phyloP scores from a whole-genome alignment of 2,113 vertebrate species.

The Cygnus atratus region DNA sequence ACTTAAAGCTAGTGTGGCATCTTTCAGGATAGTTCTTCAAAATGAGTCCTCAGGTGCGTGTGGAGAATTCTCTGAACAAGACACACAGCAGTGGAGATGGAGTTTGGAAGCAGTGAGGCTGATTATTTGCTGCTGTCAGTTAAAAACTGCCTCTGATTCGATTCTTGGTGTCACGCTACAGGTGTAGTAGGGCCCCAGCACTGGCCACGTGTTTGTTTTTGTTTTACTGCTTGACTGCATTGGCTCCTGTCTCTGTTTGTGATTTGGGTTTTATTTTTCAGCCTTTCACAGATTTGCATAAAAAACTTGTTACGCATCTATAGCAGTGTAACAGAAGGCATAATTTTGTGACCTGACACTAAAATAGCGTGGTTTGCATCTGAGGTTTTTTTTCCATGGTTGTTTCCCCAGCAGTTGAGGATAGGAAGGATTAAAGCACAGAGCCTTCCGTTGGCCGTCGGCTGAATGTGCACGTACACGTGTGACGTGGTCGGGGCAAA shows the following conservation, averaged over 20 bases:
- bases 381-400: neutral
- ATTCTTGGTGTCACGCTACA: slow-evolving; percentile 11
- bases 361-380: neutral
- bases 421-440: too few relatives aligned
- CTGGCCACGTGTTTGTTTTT: neutral
- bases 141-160: neutral
- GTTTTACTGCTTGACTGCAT: neutral
- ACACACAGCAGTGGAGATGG: neutral
- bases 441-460: too few relatives aligned
- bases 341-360: neutral
- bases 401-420: neutral
- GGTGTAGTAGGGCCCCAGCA: neutral
- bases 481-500: too few relatives aligned
- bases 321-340: neutral
- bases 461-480: too few relatives aligned
- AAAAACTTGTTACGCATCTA: neutral
- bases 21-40: slow-evolving; percentile 6
- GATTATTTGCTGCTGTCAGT: neutral
- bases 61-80: neutral
- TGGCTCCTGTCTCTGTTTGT: neutral
- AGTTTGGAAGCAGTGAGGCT: neutral
- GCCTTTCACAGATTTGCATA: neutral
- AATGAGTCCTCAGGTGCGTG: neutral
- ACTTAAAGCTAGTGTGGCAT: neutral
- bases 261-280: neutral